Conservation (phyloP, 2,797 vertebrate species). For the Lindbergichthys nudifrons region DNA sequence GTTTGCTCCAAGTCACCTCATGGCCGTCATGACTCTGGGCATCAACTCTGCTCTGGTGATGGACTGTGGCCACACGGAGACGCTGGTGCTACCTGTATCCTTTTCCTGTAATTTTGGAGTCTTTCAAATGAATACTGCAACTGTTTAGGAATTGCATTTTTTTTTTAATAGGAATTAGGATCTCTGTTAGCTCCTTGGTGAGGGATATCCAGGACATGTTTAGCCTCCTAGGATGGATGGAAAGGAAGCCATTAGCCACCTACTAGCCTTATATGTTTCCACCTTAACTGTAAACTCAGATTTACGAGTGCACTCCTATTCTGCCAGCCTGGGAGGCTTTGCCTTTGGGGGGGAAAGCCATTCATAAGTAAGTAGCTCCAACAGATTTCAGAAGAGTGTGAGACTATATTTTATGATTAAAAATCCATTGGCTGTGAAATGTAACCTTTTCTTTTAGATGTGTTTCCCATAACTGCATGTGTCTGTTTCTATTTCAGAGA, state of each 20-base stretch:
- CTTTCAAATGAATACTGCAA: neutral
- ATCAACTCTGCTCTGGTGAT: conserved; percentile 97
- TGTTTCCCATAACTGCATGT: conserved; percentile 2
- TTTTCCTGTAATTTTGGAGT: conserved; percentile 46
- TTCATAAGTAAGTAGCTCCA: conserved; percentile 92
- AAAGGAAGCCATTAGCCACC: neutral
- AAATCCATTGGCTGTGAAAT: neutral
- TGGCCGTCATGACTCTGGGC: conserved; percentile 97
- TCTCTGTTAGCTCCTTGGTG: neutral
- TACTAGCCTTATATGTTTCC: neutral
- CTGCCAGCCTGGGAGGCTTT: conserved; percentile 96
- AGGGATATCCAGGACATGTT: neutral
- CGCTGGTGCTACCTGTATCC: conserved; percentile 96
- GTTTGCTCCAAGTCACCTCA: conserved; percentile 95
- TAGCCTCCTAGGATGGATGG: neutral
- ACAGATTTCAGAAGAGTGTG: neutral
- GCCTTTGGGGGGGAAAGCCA: conserved; percentile 94
- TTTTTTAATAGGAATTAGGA: neutral
- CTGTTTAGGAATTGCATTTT: neutral
- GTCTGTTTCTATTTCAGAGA: conserved; percentile 83
- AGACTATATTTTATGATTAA: conserved; percentile 13
- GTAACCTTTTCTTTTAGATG: neutral
- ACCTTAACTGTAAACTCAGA: conserved; percentile 84
- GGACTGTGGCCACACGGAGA: conserved; percentile 96
- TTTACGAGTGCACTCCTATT: conserved; percentile 96